Conservation (phyloP, 2,888 invertebrate genomes). For the Diploptera punctata region DNA sequence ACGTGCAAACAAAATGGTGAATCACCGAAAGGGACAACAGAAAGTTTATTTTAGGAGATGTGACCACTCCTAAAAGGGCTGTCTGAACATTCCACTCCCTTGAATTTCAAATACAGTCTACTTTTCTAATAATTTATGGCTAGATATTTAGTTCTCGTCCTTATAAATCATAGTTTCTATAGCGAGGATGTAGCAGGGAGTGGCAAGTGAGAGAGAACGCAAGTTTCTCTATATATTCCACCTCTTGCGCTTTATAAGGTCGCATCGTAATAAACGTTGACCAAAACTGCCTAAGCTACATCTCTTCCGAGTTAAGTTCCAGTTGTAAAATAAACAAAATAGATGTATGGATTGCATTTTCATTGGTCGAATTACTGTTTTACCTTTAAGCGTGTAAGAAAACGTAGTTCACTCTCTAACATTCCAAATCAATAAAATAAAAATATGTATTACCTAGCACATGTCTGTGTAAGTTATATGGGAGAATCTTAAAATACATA, state of each 20-base stretch:
- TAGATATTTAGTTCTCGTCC: constrained; percentile 5
- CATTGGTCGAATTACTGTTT: too few species aligned
- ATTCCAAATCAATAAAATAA: too few species aligned
- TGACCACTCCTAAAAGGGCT: not conserved
- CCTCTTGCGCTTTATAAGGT: not conserved
- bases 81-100: not conserved
- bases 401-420: too few species aligned
- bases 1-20: not conserved
- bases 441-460: too few species aligned
- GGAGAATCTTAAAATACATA: too few species aligned
- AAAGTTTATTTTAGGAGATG: not conserved
- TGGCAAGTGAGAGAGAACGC: not conserved
- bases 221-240: not conserved
- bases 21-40: not conserved
- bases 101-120: not conserved
- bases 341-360: too few species aligned
- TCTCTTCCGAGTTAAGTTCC: too few species aligned
- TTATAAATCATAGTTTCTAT: constrained; percentile 14
- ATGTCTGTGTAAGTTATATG: too few species aligned
- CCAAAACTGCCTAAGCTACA: not conserved
- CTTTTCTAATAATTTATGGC: constrained; percentile 16
- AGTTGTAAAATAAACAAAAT: too few species aligned
- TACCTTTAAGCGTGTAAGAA: too few species aligned
- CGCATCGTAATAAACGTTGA: not conserved
- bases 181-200: constrained; percentile 15